Base-by-base conservation (phyloP, 2,888 invertebrate species). In the Xestia c-nigrum region DNA sequence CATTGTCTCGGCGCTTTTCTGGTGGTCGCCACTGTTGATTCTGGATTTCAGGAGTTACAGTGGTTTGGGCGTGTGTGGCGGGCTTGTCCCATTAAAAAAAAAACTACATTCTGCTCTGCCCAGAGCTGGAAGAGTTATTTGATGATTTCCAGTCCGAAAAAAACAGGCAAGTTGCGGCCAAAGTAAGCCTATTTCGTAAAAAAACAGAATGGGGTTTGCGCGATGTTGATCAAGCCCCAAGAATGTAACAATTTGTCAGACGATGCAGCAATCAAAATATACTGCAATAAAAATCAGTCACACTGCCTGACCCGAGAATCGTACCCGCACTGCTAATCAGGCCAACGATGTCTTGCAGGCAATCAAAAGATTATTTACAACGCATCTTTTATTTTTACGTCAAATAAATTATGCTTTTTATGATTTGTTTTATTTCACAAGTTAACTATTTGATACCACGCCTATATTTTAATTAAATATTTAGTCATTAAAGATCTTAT, bases 241-340 rank as follows among this genome's bases (percentile, higher is more conserved):
- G 43, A 61, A 66, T 50, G 21, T 31, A 5, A 47, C 21, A 65
- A 75, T 76, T 61, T 43, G 2, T 46, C 76, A 46, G 1, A 21
- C 10, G 5, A n/a, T 50, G 24, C 38, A 14, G 38, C 66, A 67
- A 78, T 78, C 38, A 78, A 78, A 52, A 50, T 5, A 52, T 16
- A 73, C 67, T 61, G 55, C 67, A 68, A 68, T 79, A 73, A 78
- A 78, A 78, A 67, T 79, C 79, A 43, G 63, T 67, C 47, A 57
- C 67, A 72, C 6, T 38, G 50, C 12, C 40, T 43, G 50, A 38
- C 52, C 52, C 4, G 6, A n/a, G n/a, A n/a, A 55, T 68, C 40
- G 68, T 55, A 55, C 16, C 50, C 46, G 31, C 5, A 63, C 66
- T 52, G 14, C 9, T 70, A 80, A 80, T 71, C 76, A 76, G 80